These are phyloP conservation scores for Brenthis hecate DNA, from an alignment of 2,888 invertebrate genomes.

Conservation along the genomic window DNA sequence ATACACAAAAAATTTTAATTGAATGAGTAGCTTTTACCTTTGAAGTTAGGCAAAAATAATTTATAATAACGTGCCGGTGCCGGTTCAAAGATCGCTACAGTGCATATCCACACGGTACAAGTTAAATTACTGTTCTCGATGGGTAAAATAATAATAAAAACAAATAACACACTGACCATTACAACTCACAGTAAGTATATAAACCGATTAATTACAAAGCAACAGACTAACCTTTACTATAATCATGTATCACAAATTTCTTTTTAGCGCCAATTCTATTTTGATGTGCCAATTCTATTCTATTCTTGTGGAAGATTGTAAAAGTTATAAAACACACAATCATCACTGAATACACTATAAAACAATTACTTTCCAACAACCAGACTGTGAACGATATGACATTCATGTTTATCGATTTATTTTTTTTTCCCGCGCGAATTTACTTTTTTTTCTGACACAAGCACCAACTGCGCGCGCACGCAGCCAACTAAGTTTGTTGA, in stretches of 20 bases:
- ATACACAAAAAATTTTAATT: no score
- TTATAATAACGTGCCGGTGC: no score
- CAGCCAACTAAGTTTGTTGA: slow-evolving; percentile 37
- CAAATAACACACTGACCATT: no score
- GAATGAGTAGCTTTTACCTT: no score
- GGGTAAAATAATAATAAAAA: no score
- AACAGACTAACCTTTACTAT: slow-evolving; percentile 58
- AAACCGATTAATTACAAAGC: no score
- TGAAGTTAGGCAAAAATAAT: no score
- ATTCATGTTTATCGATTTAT: slow-evolving; percentile 55
- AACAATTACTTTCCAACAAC: slow-evolving; percentile 74
- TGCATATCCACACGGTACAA: no score
- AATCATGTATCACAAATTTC: slow-evolving; percentile 54
- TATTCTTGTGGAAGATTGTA: slow-evolving; percentile 69
- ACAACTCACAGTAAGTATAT: no score
- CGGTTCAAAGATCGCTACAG: no score
- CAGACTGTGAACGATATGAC: slow-evolving; percentile 66
- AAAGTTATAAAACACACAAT: slow-evolving; percentile 66
- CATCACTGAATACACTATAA: slow-evolving; percentile 65
- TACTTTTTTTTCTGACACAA: slow-evolving; percentile 26
- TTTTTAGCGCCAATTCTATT: slow-evolving; percentile 54
- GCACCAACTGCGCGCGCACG: slow-evolving; percentile 28
- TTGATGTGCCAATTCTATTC: slow-evolving; percentile 56
- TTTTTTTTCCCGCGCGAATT: slow-evolving; percentile 14
- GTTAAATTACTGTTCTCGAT: no score